Percentiles rank a stretch among this genome's conserved stretches.
These are phyloP conservation scores for Hyles vespertilio DNA, from an alignment of 1,140 invertebrate species.

Conservation along the genomic window DNA sequence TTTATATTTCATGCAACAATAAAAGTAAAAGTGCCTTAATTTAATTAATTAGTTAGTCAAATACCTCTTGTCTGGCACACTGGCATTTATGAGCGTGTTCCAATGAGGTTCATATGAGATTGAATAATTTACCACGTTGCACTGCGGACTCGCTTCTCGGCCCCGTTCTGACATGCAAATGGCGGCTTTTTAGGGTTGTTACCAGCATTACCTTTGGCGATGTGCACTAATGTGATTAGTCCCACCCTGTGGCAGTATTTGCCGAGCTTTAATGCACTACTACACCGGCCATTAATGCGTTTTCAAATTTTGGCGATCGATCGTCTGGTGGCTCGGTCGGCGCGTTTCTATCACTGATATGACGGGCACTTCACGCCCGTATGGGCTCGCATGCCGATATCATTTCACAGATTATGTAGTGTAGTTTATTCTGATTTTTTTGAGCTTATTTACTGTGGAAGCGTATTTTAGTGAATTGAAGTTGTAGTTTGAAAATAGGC, in stretches of 20 bases:
- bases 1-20: no score
- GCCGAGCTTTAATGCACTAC: conserved; percentile 46
- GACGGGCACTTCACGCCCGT: no score
- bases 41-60: no score
- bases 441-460: no score
- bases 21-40: no score
- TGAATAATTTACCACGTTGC: conserved; percentile 31
- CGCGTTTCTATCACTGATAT: no score
- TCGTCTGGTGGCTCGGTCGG: conserved; percentile 1
- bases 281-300: conserved; percentile 33
- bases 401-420: no score
- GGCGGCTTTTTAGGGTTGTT: conserved; percentile 52
- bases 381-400: no score
- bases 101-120: conserved; percentile 14
- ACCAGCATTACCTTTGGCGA: conserved; percentile 48
- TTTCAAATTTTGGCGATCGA: conserved; percentile 14
- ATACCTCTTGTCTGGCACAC: no score
- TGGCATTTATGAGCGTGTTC: conserved; percentile 17
- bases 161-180: conserved; percentile 41
- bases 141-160: conserved; percentile 12
- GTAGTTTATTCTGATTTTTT: no score
- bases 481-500: no score
- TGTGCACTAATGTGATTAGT: conserved; percentile 61
- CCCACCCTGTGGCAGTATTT: conserved; percentile 46
- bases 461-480: no score